Conservation (phyloP, 2,888 invertebrate species). For the Drosophila yooni region DNA sequence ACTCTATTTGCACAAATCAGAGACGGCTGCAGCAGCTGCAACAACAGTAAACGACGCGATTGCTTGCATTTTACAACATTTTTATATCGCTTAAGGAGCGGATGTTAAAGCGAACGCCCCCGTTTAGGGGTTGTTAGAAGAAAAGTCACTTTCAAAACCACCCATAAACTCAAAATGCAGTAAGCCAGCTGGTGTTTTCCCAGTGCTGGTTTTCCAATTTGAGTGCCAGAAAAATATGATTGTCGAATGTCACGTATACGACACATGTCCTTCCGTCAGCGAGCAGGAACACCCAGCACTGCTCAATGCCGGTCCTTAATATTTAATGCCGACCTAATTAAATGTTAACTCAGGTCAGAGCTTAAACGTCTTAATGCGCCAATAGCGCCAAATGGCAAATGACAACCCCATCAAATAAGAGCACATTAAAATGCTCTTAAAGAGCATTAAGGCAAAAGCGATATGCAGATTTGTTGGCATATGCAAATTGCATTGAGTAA, state of each 20-base stretch:
- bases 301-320: constrained; percentile 7
- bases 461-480: constrained; percentile 16
- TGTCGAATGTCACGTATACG: constrained; percentile 80
- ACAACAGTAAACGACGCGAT: constrained; percentile 4
- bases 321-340: constrained; percentile 66
- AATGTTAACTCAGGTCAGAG: constrained; percentile 73
- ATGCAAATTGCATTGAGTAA: constrained; percentile 53
- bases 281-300: constrained; percentile 46
- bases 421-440: constrained; percentile 40
- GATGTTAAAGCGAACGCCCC: constrained; percentile 34
- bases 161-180: constrained; percentile 54
- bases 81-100: constrained; percentile 55
- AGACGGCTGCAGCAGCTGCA: constrained; percentile 23
- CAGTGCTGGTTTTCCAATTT: constrained; percentile 11
- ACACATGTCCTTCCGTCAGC: constrained; percentile 58
- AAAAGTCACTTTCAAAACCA: background rate
- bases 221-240: constrained; percentile 47
- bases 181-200: constrained; percentile 17
- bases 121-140: background rate
- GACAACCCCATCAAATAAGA: constrained; percentile 17
- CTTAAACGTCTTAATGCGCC: constrained; percentile 56
- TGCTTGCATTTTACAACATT: constrained; percentile 63
- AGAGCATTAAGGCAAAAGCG: constrained; percentile 10
- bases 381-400: constrained; percentile 42
- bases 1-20: constrained; percentile 68